These are phyloP conservation scores for Nasonia giraulti DNA, from an alignment of 1,140 invertebrate species.

Conservation along the genomic window DNA sequence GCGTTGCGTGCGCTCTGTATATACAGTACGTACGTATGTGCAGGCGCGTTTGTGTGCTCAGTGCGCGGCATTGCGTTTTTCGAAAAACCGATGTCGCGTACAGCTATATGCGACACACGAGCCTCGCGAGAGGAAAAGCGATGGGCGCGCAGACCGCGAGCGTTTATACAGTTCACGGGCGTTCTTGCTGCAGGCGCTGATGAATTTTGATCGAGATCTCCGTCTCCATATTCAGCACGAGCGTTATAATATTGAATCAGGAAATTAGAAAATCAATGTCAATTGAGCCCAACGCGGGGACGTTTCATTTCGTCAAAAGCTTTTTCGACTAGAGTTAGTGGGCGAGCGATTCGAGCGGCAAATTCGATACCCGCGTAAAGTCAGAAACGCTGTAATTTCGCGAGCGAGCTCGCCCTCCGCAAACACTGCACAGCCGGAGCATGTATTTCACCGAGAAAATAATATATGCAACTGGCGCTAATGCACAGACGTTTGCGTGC, in stretches of 20 bases:
- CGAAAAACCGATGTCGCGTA: conserved; percentile 34
- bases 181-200: too few species aligned
- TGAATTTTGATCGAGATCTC: too few species aligned
- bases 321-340: too few species aligned
- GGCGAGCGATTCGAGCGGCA: not conserved
- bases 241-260: too few species aligned
- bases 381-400: conserved; percentile 36
- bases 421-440: conserved; percentile 45
- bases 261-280: too few species aligned
- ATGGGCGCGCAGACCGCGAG: not conserved
- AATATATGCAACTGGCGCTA: conserved; percentile 68
- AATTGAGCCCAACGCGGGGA: too few species aligned
- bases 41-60: conserved; percentile 33
- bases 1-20: conserved; percentile 57
- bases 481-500: conserved; percentile 66
- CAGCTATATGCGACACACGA: conserved; percentile 9
- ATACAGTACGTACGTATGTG: conserved; percentile 56
- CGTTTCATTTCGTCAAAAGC: too few species aligned
- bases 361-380: conserved; percentile 39
- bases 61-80: not conserved
- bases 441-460: conserved; percentile 65
- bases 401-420: not conserved
- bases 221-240: too few species aligned
- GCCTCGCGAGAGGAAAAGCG: not conserved
- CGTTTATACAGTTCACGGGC: not conserved